phyloP scores from a whole-genome alignment of 2,113 vertebrate genomes.

The Melanotaenia duboulayi region DNA sequence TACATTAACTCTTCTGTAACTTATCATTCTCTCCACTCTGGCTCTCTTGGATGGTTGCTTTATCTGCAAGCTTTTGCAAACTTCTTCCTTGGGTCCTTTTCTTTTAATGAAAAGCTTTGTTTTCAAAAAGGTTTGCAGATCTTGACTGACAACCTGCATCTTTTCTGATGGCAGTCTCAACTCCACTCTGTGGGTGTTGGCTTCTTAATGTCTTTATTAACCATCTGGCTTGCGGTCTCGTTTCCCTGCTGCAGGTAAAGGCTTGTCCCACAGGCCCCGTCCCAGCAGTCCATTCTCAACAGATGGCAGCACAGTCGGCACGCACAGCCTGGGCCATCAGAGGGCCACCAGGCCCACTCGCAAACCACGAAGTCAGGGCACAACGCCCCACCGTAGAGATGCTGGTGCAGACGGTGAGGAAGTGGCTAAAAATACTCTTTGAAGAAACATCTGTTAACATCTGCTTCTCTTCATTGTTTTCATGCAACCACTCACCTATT shows the following conservation, averaged over 20 bases:
- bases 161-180: slow-evolving; percentile 32
- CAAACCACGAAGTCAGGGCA: slow-evolving; percentile 92
- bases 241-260: slow-evolving; percentile 87
- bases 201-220: slow-evolving; percentile 56
- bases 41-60: slow-evolving; percentile 36
- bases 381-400: slow-evolving; percentile 91
- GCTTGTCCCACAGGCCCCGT: slow-evolving; percentile 89
- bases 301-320: slow-evolving; percentile 90
- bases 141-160: slow-evolving; percentile 28
- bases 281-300: slow-evolving; percentile 97
- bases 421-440: slow-evolving; percentile 14
- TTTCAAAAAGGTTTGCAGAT: slow-evolving; percentile 40
- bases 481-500: no score
- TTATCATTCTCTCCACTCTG: slow-evolving; percentile 21
- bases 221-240: slow-evolving; percentile 22
- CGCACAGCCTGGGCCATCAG: slow-evolving; percentile 92
- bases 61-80: slow-evolving; percentile 22
- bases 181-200: background rate
- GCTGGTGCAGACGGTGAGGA: slow-evolving; percentile 91
- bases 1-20: slow-evolving; percentile 17
- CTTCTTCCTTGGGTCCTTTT: slow-evolving; percentile 10
- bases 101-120: slow-evolving; percentile 52
- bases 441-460: slow-evolving; percentile 24
- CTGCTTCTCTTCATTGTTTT: no score
- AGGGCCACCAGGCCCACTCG: slow-evolving; percentile 89